These are phyloP conservation scores for Lucilia sericata DNA, from an alignment of 1,140 invertebrate genomes.

Conservation along the genomic window DNA sequence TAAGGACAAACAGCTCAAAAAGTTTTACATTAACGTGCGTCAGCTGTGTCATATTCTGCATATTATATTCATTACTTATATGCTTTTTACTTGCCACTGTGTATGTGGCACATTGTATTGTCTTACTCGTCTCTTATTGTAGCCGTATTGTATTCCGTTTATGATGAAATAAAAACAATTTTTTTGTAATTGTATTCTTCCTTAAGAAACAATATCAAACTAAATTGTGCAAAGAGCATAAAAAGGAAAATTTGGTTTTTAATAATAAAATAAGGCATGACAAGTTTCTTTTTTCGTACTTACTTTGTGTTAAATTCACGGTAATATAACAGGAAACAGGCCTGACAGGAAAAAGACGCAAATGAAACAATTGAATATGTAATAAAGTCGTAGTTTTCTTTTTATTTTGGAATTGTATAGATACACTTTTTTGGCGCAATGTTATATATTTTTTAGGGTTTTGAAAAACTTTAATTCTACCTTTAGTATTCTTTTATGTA, in stretches of 20 bases:
- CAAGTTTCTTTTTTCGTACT: neutral
- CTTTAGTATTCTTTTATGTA: too few relatives aligned
- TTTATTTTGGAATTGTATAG: neutral
- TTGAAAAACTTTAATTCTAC: too few relatives aligned
- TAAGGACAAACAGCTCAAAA: neutral
- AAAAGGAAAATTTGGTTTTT: neutral
- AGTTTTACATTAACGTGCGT: neutral
- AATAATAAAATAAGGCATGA: slow-evolving; percentile 21
- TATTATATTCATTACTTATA: neutral
- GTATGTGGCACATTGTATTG: neutral
- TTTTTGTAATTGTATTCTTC: neutral
- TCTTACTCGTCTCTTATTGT: neutral
- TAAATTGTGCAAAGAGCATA: neutral
- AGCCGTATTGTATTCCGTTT: neutral
- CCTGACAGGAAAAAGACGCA: slow-evolving; percentile 23
- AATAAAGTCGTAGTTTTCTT: neutral
- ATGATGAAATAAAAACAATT: neutral
- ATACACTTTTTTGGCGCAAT: too few relatives aligned
- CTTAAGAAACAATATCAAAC: slow-evolving; percentile 1
- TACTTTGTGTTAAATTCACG: neutral
- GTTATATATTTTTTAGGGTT: too few relatives aligned
- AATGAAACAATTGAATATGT: neutral
- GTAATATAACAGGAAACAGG: slow-evolving; percentile 38
- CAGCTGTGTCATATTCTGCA: slow-evolving; percentile 21
- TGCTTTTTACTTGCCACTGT: neutral